phyloP scores from a whole-genome alignment of 2,888 invertebrate genomes.

The Tipula confusa region DNA sequence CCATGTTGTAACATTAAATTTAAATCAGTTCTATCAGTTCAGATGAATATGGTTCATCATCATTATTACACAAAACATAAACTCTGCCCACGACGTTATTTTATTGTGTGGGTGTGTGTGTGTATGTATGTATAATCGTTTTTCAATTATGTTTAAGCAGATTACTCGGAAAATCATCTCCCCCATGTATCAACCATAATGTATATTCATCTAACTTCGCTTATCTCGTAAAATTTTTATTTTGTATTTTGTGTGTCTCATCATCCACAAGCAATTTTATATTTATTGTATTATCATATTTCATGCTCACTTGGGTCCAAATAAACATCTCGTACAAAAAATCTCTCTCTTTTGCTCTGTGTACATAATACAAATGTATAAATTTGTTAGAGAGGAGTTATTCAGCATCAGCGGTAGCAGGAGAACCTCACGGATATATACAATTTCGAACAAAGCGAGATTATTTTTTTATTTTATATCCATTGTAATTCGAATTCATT shows the following conservation, averaged over 20 bases:
- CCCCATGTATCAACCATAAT: neutral
- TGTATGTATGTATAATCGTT: neutral
- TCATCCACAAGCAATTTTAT: constrained; percentile 17
- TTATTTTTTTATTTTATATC: neutral
- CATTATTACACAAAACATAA: neutral
- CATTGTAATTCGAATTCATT: neutral
- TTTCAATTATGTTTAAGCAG: neutral
- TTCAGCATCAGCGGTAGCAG: neutral
- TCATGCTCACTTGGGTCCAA: constrained; percentile 20
- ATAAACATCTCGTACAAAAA: neutral
- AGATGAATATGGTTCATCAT: neutral
- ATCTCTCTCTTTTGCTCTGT: neutral
- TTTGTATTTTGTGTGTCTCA: neutral
- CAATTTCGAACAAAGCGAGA: neutral
- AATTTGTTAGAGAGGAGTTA: neutral
- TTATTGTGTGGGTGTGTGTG: neutral
- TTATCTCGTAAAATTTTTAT: neutral
- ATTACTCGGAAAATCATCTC: neutral
- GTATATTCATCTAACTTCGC: neutral
- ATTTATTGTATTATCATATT: constrained; percentile 25
- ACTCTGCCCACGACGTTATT: neutral
- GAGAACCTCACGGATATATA: neutral
- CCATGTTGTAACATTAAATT: neutral
- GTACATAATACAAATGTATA: no score
- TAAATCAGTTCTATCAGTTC: no score